A percentile compares a stretch with the other conserved stretches of the same genome.
phyloP scores from a whole-genome alignment of 2,113 vertebrate species.

The Daphoenositta chrysoptera region DNA sequence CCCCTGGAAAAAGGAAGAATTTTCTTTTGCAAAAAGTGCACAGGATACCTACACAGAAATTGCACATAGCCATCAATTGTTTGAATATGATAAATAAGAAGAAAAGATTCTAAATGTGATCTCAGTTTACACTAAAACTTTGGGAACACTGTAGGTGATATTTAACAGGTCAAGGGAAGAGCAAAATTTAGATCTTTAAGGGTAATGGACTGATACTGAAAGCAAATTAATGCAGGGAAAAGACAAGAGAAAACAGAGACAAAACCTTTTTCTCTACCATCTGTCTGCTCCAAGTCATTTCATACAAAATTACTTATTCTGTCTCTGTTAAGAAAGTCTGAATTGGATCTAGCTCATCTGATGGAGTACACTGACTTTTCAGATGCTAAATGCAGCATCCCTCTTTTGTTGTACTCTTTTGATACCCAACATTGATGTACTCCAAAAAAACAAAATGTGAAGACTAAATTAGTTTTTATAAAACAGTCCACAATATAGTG shows the following conservation, averaged over 20 bases:
- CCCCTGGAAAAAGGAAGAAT: not conserved
- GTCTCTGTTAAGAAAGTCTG: not conserved
- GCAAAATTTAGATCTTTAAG: not conserved
- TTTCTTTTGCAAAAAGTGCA: not conserved
- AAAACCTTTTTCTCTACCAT: constrained; percentile 3
- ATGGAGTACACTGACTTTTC: not conserved
- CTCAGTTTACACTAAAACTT: not conserved
- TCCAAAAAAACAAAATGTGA: not conserved
- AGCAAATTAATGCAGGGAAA: not conserved
- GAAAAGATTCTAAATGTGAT: not conserved
- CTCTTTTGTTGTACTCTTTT: not conserved
- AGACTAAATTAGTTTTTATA: not conserved
- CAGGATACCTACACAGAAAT: not conserved
- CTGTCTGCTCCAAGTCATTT: not conserved
- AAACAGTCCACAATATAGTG: not conserved
- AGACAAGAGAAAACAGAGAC: not conserved
- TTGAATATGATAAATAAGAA: not conserved
- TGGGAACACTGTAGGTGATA: not conserved
- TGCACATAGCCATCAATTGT: not conserved
- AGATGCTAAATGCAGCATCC: not conserved
- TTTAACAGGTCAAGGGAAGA: not conserved
- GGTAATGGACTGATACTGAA: not conserved
- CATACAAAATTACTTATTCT: not conserved
- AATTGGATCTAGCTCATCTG: not conserved
- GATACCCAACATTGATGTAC: not conserved